A percentile compares a stretch with the other conserved stretches of the same genome.
These are phyloP conservation scores for Pentalonia nigronervosa DNA, from an alignment of 1,140 invertebrate genomes.

Conservation along the genomic window DNA sequence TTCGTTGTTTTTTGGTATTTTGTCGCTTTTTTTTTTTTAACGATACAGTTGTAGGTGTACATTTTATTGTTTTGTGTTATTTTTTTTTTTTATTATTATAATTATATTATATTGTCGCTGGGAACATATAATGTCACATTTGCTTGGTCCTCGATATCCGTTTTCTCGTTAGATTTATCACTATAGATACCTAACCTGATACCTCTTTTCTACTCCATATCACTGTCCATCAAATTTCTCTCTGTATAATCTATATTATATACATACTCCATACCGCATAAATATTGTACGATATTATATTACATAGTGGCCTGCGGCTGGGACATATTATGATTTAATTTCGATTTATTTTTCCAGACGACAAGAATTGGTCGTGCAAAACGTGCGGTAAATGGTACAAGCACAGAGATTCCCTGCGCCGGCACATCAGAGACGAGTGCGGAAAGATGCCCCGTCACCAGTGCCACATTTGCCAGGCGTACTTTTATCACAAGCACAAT, in stretches of 20 bases:
- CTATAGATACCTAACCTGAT: neutral
- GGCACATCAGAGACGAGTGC: constrained; percentile 70
- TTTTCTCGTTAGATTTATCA: neutral
- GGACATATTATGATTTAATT: neutral
- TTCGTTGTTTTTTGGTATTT: neutral
- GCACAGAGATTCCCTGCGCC: constrained; percentile 67
- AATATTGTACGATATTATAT: neutral
- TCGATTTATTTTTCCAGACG: neutral
- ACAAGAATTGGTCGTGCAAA: constrained; percentile 15
- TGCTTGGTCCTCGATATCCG: neutral
- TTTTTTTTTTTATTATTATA: neutral
- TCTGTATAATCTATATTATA: neutral
- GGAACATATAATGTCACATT: neutral
- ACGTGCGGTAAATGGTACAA: constrained; percentile 65
- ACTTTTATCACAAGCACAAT: constrained; percentile 58
- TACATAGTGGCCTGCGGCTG: neutral
- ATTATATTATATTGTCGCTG: neutral
- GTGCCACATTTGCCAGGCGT: constrained; percentile 47
- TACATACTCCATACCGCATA: neutral
- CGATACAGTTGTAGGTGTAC: neutral
- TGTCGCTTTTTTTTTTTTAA: neutral
- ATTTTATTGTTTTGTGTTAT: neutral
- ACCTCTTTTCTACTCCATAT: neutral
- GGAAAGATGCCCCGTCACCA: constrained; percentile 63
- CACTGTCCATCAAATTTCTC: neutral